Base-by-base conservation (phyloP, 2,888 invertebrate species). In the Lycia hirtaria region DNA sequence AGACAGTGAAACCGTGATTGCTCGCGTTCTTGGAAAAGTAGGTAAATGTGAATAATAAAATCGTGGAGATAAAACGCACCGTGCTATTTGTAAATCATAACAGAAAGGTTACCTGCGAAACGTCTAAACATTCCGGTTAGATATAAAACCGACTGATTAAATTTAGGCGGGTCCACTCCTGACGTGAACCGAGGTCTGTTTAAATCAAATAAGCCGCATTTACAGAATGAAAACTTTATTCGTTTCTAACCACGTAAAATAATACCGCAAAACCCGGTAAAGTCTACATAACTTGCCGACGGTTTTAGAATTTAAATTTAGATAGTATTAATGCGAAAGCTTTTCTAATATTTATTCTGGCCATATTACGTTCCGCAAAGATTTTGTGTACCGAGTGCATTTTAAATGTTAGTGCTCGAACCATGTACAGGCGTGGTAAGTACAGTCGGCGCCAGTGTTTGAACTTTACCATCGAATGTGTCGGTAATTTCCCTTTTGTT, bases 181-280 rank as follows among this genome's bases (percentile, higher is more conserved):
- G 56, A 69, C 56, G 63, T 65, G 63, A 69, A 69, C 73, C 70
- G 71, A 59, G 63, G 58, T 55, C 64, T 62, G 72, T 67, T 72
- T 76, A 76, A 78, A 80, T 75, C 75, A 76, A 78, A 80, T 79
- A 80, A 77, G 75, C 79, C 79, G 65, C 80, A 78, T 77, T 80
- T 74, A 75, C 72, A 70, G 70, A 69, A 77, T 76, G 77, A 71
- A 78, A 80, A 80, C 72, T 79, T 80, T 78, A 76, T 72, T 74
- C 76, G 66, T 68, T 71, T 70, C 71, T 67, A 75, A 77, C 80
- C 73, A 74, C 76, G 70, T 77, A 73, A 76, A 80, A 80, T 80
- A 78, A 77, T 77, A 77, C 80, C 76, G 68, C 80, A 73, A 68
- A 78, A 73, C 75, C 74, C 70, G 61, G 69, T 49, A 73, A 70